Evolutionary conservation across 1,140 invertebrate species (phyloP).

Genomic region (Schlechtendalia chinensis): DNA sequence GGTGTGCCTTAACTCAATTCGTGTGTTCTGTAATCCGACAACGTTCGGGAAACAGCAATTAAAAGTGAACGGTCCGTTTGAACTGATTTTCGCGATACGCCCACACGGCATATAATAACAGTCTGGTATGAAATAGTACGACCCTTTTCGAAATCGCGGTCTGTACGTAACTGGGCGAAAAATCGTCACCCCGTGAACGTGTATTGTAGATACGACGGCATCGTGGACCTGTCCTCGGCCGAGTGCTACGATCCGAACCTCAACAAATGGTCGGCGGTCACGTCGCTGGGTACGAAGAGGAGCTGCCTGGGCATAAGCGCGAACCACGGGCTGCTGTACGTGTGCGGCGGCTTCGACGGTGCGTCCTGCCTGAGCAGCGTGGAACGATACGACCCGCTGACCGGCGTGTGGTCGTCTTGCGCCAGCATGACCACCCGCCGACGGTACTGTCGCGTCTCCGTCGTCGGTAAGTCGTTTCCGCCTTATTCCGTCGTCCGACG

Average conservation of each 20-base stretch:
- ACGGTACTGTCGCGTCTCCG: slow-evolving; percentile 65
- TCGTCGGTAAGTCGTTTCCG: slow-evolving; percentile 58
- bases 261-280: slow-evolving; percentile 65
- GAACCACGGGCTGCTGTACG: slow-evolving; percentile 69
- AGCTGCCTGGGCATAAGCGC: slow-evolving; percentile 66
- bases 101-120: no score
- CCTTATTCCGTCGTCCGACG: no score
- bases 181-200: no score
- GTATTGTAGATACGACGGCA: slow-evolving; percentile 66
- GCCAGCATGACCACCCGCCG: slow-evolving; percentile 66
- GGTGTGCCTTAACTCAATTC: no score
- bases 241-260: slow-evolving; percentile 66
- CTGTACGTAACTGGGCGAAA: no score
- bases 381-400: slow-evolving; percentile 68
- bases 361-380: slow-evolving; percentile 69
- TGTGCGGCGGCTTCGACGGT: slow-evolving; percentile 72
- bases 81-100: no score
- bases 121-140: no score
- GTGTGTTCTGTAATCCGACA: no score
- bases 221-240: slow-evolving; percentile 65
- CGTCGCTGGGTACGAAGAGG: slow-evolving; percentile 73
- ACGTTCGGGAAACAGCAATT: no score
- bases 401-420: slow-evolving; percentile 67
- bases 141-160: no score
- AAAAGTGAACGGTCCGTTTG: no score